These are phyloP conservation scores for Urophycis tenuis DNA, from an alignment of 2,797 vertebrate species.

Conservation along the genomic window DNA sequence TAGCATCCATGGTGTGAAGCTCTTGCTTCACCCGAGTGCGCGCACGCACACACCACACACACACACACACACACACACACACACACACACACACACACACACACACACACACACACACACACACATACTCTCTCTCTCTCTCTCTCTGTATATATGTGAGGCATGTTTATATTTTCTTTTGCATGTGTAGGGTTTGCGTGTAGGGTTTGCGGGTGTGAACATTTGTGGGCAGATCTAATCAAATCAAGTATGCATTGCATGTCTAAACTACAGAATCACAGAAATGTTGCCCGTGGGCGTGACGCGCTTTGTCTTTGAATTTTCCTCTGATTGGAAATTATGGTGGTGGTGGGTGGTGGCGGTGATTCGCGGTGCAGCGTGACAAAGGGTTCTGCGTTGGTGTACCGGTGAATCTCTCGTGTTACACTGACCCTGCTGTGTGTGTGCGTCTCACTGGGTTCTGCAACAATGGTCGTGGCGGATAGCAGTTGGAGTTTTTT, in stretches of 20 bases:
- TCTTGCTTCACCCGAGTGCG: not conserved
- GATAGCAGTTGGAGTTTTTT: not conserved
- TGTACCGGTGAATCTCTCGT: not conserved
- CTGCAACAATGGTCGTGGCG: not conserved
- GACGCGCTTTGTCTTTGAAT: not conserved
- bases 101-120: not conserved
- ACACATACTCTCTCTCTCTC: not conserved
- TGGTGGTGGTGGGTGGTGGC: not conserved
- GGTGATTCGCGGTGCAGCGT: not conserved
- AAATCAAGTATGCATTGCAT: slow-evolving; percentile 19
- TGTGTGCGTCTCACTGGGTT: not conserved
- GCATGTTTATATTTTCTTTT: slow-evolving; percentile 27
- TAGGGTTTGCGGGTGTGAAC: slow-evolving; percentile 4
- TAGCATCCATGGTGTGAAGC: slow-evolving; percentile 1
- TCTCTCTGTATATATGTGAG: slow-evolving; percentile 37
- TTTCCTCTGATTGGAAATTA: not conserved
- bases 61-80: slow-evolving; percentile 10
- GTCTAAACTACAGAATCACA: slow-evolving; percentile 5
- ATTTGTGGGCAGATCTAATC: slow-evolving; percentile 14
- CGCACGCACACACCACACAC: slow-evolving; percentile 7
- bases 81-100: not conserved
- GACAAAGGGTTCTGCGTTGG: not conserved
- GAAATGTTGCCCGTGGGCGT: not conserved
- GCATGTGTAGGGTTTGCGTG: slow-evolving; percentile 8
- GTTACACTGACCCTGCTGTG: not conserved